Evolutionary conservation across 2,888 invertebrate genomes (phyloP).

Genomic region (Eristalis tenax): DNA sequence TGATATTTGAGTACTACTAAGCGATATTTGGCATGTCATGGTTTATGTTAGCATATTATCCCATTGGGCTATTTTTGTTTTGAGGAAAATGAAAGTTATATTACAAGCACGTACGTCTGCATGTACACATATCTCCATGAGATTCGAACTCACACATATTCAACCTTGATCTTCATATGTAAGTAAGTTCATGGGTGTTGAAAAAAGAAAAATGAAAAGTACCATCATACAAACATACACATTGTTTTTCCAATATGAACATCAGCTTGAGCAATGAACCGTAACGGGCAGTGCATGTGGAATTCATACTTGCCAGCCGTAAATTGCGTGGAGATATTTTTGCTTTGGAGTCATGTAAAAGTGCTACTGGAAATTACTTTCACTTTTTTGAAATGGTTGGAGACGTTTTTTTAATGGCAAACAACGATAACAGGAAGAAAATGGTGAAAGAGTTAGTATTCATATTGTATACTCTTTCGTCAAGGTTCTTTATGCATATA

Average conservation of each 20-base stretch:
- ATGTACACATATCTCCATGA: not conserved
- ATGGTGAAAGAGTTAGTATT: not conserved
- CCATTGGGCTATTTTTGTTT: no score
- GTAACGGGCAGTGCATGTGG: slow-evolving; percentile 46
- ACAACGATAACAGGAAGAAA: slow-evolving; percentile 27
- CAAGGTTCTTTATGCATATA: not conserved
- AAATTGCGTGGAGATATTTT: slow-evolving; percentile 35
- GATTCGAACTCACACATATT: slow-evolving; percentile 52
- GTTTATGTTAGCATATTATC: no score
- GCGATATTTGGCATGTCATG: no score
- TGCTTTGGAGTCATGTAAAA: slow-evolving; percentile 52
- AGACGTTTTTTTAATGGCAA: slow-evolving; percentile 30
- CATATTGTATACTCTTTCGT: not conserved
- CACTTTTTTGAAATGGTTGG: slow-evolving; percentile 59
- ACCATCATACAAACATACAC: not conserved
- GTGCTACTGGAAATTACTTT: slow-evolving; percentile 63
- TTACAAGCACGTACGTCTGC: not conserved
- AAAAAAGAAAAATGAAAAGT: slow-evolving; percentile 26
- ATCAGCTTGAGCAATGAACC: slow-evolving; percentile 59
- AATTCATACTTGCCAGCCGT: slow-evolving; percentile 29
- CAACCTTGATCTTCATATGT: slow-evolving; percentile 64
- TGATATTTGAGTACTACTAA: no score
- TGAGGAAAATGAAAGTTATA: slow-evolving; percentile 61
- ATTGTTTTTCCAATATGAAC: slow-evolving; percentile 18
- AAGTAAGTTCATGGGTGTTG: slow-evolving; percentile 69